These are phyloP conservation scores for Paedocypris micromegethes DNA, from an alignment of 2,797 vertebrate genomes.

Conservation along the genomic window DNA sequence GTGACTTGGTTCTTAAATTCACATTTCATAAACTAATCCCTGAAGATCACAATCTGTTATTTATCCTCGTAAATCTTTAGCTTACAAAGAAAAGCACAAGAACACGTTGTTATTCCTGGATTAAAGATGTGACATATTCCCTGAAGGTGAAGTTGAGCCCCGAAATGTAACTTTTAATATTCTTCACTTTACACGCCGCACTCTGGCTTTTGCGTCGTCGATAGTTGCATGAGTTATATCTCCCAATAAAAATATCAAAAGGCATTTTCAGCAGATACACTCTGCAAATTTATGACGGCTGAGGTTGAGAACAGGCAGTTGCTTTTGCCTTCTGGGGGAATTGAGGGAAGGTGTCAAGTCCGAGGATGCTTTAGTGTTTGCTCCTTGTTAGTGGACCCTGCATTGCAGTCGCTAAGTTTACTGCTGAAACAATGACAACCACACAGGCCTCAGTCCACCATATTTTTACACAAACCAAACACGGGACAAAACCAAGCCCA, in stretches of 20 bases:
- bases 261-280: slow-evolving; percentile 22
- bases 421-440: slow-evolving; percentile 24
- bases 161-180: background rate
- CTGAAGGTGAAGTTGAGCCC: background rate
- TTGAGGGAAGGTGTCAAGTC: slow-evolving; percentile 32
- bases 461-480: too few species aligned
- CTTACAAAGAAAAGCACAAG: slow-evolving; percentile 1
- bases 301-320: background rate
- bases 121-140: background rate
- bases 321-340: slow-evolving; percentile 8
- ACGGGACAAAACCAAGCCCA: too few species aligned
- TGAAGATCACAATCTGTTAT: slow-evolving; percentile 23
- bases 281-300: slow-evolving; percentile 9
- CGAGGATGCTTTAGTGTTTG: slow-evolving; percentile 33
- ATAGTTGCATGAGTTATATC: background rate
- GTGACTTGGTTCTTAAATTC: slow-evolving; percentile 13
- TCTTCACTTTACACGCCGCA: slow-evolving; percentile 1
- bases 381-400: slow-evolving; percentile 35
- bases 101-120: slow-evolving; percentile 8
- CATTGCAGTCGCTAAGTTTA: slow-evolving; percentile 22
- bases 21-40: slow-evolving; percentile 16
- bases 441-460: background rate
- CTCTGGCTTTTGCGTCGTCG: slow-evolving; percentile 8
- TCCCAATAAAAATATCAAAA: slow-evolving; percentile 24
- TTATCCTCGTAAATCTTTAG: slow-evolving; percentile 12